Evolutionary conservation across 2,797 vertebrate genomes (phyloP), one percentile per base, ranked within the genome.

Genomic region (Myotis vivesi): DNA sequence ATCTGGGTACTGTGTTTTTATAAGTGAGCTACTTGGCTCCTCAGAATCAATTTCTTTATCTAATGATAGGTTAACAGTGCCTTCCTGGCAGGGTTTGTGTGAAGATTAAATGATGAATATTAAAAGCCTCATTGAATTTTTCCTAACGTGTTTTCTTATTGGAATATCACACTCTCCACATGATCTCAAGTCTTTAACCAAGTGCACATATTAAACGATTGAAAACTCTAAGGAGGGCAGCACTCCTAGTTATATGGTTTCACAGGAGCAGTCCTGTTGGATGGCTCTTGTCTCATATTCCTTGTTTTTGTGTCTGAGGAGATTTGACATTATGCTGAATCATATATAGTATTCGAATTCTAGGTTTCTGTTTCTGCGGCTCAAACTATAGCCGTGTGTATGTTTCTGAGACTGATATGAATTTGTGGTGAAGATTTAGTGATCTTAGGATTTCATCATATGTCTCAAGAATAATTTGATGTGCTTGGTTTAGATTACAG

Each of bases 41-140:
- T 87, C 57, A 75, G 77, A 79, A 80, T 75, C 15, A 86, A 44
- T 68, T 51, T 94, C 53, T 83, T 75, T 84, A 8, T 38, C 7
- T 33, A 66, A 53, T 64, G n/a, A 41, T n/a, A n/a, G 49, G 44
- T 75, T 79, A 49, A 87, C 22, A 46, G 68, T 85, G 62, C 3
- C 49, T 80, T 92, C 59, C 6, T 23, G n/a, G 69, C 8, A 94
- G 64, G 15, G 41, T 71, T 59, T 94, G 49, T 83, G n/a, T 51
- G 55, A 84, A n/a, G 53, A 76, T 64, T 88, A 94, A 86, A 46
- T 81, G 68, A 87, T 53, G 66, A 91, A 28, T 81, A 87, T 51
- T 13, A 57, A 81, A 80, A 72, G 25, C 41, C 30, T 84, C 36
- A 89, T 44, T 87, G 94, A 30, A 30, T 68, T 91, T 97, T 91